A percentile compares a stretch with the other conserved stretches of the same genome.
Evolutionary conservation across 2,113 vertebrate genomes (phyloP).

Genomic region (Leptocoma aspasia): DNA sequence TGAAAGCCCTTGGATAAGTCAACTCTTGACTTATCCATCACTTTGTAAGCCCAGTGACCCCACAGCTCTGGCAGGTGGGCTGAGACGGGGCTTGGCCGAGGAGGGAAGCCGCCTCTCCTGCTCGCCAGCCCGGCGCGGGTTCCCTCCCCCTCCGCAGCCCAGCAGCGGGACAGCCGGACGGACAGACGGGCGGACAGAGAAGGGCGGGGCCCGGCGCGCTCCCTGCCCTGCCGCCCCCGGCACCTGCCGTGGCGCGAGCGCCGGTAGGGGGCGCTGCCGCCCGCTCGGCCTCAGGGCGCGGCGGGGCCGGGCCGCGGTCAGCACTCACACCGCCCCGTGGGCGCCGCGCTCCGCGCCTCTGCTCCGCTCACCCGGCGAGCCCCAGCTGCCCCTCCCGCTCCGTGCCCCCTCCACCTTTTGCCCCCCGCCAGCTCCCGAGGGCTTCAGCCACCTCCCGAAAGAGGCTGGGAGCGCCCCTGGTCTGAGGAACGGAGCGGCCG

Average conservation of each 20-base stretch:
- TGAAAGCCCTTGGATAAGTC: not conserved
- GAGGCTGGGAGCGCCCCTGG: not conserved
- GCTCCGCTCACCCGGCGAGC: not conserved
- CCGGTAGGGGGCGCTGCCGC: not conserved
- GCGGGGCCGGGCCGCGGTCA: not conserved
- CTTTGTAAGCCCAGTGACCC: too few species aligned
- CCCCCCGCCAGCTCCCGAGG: not conserved
- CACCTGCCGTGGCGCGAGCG: not conserved
- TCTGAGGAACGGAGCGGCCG: not conserved
- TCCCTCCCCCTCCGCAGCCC: not conserved
- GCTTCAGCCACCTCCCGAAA: not conserved
- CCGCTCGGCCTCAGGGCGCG: not conserved
- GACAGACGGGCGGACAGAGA: not conserved
- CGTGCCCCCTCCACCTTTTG: not conserved
- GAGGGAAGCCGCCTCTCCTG: not conserved
- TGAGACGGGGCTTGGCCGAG: not conserved
- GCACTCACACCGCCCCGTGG: accelerated
- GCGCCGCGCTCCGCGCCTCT: not conserved
- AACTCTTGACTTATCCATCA: not conserved
- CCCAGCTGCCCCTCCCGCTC: not conserved
- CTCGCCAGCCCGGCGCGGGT: not conserved
- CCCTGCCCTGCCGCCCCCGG: not conserved
- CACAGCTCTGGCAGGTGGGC: not conserved
- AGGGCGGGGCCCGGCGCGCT: not conserved
- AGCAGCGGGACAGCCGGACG: too few species aligned